Percentiles rank a stretch among this genome's conserved stretches.
Conservation (phyloP, 2,888 invertebrate species). For the Watsonalla binaria region DNA sequence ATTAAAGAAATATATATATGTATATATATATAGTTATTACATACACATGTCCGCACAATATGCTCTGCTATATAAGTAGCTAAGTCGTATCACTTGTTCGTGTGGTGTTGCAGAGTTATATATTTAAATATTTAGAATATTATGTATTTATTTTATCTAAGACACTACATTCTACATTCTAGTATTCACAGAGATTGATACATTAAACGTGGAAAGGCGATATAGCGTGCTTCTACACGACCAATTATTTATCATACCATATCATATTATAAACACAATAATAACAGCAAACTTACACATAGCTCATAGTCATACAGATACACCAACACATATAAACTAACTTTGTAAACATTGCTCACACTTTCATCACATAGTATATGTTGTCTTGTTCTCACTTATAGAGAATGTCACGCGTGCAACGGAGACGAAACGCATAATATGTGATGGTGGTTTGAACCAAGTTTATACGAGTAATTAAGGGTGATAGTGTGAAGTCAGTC, state of each 20-base stretch:
- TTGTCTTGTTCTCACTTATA: no score
- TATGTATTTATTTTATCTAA: conserved; percentile 70
- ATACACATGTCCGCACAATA: conserved; percentile 37
- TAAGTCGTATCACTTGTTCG: conserved; percentile 73
- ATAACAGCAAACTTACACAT: conserved; percentile 49
- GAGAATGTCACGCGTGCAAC: no score
- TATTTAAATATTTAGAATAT: conserved; percentile 70
- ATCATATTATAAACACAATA: conserved; percentile 25
- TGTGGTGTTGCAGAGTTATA: conserved; percentile 70
- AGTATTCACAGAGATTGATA: conserved; percentile 76
- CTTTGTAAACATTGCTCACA: no score
- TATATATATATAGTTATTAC: conserved; percentile 53
- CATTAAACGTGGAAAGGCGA: conserved; percentile 67
- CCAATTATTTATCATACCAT: conserved; percentile 30
- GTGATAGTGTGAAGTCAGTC: conserved; percentile 27
- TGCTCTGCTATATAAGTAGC: conserved; percentile 58
- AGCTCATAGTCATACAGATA: not conserved
- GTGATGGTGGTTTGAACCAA: not conserved
- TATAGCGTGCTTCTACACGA: conserved; percentile 62
- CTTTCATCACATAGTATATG: no score
- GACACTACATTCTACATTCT: conserved; percentile 72
- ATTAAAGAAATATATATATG: conserved; percentile 61
- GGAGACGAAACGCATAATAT: no score
- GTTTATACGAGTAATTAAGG: not conserved
- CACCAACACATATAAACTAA: no score